Conservation (phyloP, 2,113 vertebrate species). For the Turnix velox region DNA sequence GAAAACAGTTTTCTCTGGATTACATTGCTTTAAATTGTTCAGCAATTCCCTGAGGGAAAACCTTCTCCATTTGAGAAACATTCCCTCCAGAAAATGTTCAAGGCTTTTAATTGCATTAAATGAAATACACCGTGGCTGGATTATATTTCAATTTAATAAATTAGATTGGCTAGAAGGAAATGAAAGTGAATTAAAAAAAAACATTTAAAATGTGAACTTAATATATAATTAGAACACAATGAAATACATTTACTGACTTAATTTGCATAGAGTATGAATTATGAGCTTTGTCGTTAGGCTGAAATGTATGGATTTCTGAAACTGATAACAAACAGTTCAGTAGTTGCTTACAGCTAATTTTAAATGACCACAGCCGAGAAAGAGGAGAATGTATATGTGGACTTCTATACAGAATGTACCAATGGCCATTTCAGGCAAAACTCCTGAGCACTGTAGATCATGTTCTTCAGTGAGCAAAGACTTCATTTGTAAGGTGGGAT, state of each 20-base stretch:
- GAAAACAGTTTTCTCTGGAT: background rate
- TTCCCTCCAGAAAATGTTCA: slow-evolving; percentile 49
- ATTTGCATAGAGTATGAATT: background rate
- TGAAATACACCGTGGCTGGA: slow-evolving; percentile 22
- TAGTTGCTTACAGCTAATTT: background rate
- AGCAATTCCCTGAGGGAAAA: slow-evolving; percentile 9
- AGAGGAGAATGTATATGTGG: background rate
- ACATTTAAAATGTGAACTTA: background rate
- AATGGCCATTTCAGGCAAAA: background rate
- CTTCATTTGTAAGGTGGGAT: background rate
- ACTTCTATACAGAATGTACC: background rate
- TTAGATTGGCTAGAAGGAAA: slow-evolving; percentile 16
- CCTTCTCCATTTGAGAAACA: slow-evolving; percentile 4
- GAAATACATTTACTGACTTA: background rate
- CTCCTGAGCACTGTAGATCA: fast-evolving
- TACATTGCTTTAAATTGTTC: slow-evolving; percentile 13
- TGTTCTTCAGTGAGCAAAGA: background rate
- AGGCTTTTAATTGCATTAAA: slow-evolving; percentile 49
- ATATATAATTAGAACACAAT: slow-evolving; percentile 14
- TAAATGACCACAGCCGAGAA: background rate
- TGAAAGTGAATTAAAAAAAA: background rate
- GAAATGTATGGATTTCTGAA: background rate
- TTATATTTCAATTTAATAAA: slow-evolving; percentile 57
- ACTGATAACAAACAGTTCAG: background rate
- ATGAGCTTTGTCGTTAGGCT: background rate